Conservation (phyloP, 1,140 invertebrate genomes). For the Brachionus calyciflorus region DNA sequence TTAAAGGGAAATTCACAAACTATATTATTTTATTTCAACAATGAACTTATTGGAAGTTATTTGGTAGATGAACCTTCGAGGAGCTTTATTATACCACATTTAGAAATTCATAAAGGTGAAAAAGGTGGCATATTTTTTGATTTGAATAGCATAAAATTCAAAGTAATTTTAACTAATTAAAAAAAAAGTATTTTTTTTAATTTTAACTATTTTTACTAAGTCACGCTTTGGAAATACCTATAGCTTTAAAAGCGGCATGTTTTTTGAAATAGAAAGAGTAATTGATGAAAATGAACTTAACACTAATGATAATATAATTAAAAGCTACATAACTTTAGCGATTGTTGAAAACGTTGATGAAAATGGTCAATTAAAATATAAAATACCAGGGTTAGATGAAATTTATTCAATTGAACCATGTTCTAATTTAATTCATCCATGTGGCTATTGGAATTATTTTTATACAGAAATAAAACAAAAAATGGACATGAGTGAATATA, state of each 20-base stretch:
- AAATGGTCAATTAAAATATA: not conserved
- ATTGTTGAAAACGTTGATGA: not conserved
- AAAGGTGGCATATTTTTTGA: constrained; percentile 1
- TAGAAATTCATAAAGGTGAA: not conserved
- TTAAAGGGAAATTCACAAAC: not conserved
- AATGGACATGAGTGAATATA: constrained; percentile 12
- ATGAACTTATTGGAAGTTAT: constrained; percentile 5
- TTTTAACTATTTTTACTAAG: not conserved
- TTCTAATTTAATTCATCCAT: constrained; percentile 32
- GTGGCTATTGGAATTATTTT: constrained; percentile 45
- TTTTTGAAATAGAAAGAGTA: not conserved
- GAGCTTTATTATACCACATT: not conserved
- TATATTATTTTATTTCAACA: constrained; percentile 21
- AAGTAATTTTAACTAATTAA: not conserved
- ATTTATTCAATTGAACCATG: not conserved
- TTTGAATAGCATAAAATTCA: not conserved
- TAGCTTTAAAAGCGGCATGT: constrained; percentile 8
- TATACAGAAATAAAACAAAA: constrained; percentile 2
- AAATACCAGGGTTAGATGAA: not conserved
- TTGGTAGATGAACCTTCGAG: not conserved
- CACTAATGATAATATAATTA: not conserved
- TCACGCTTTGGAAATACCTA: not conserved
- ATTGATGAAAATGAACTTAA: not conserved
- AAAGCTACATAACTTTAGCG: not conserved
- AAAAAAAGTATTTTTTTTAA: not conserved